Evolutionary conservation across 2,797 vertebrate genomes (phyloP).

Genomic region (Potorous gilbertii): DNA sequence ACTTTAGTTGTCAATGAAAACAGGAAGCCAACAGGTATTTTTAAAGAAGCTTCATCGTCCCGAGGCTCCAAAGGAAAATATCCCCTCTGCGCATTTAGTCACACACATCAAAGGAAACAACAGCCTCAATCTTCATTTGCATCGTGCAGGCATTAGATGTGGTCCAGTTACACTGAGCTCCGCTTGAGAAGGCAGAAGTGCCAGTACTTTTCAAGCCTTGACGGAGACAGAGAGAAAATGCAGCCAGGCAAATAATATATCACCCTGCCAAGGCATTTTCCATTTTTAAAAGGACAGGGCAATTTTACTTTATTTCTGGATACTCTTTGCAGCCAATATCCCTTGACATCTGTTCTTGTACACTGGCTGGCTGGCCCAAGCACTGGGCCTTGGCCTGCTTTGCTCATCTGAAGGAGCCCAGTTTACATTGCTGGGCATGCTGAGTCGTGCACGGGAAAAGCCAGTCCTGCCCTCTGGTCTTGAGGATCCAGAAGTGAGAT

Average conservation of each 20-base stretch:
- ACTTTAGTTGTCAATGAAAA: constrained; percentile 50
- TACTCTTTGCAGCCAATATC: constrained; percentile 53
- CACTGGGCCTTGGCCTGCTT: background rate
- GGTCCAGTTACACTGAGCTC: constrained; percentile 76
- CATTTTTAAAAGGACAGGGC: constrained; percentile 72
- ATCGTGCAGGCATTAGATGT: constrained; percentile 76
- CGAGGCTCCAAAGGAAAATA: constrained; percentile 66
- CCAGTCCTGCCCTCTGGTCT: background rate
- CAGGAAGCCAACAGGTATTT: constrained; percentile 78
- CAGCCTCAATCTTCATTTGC: constrained; percentile 72
- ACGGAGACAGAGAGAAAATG: constrained; percentile 52
- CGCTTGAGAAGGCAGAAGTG: constrained; percentile 66
- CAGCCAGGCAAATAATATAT: constrained; percentile 69
- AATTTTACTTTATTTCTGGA: constrained; percentile 60
- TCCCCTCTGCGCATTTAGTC: constrained; percentile 78
- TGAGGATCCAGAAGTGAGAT: background rate
- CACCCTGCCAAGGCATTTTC: constrained; percentile 63
- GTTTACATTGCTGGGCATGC: background rate
- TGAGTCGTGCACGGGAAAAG: background rate
- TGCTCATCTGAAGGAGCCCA: background rate
- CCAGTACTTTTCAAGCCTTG: constrained; percentile 57
- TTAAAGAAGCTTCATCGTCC: constrained; percentile 66
- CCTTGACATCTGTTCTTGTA: constrained; percentile 61
- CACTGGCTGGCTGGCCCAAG: constrained; percentile 6
- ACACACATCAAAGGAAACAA: constrained; percentile 80